Percentiles rank a stretch among this genome's conserved stretches.
Evolutionary conservation across 2,797 vertebrate genomes (phyloP).

Genomic region (Synaphobranchus kaupii): DNA sequence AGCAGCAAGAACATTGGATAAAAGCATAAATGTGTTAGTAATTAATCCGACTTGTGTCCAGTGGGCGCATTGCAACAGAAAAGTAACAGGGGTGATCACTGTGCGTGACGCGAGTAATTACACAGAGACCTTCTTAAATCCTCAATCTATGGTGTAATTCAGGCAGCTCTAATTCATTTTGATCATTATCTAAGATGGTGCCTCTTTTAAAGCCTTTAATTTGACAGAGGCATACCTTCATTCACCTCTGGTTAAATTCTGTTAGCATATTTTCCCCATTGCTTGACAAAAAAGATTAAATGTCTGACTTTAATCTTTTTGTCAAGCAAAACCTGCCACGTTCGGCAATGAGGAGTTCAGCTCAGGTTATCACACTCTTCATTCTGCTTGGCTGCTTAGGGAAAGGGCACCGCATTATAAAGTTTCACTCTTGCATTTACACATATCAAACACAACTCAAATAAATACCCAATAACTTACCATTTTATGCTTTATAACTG

Average conservation of each 20-base stretch:
- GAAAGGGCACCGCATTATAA: background rate
- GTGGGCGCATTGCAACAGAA: background rate
- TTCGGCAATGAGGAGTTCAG: background rate
- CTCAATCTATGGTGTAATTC: background rate
- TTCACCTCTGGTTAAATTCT: background rate
- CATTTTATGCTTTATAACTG: background rate
- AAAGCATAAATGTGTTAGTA: background rate
- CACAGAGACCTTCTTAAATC: background rate
- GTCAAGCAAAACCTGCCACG: background rate
- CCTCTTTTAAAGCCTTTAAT: background rate
- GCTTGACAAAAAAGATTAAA: background rate
- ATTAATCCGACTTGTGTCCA: background rate
- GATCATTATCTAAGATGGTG: background rate
- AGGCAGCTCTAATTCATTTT: background rate
- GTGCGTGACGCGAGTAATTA: background rate
- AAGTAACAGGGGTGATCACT: background rate
- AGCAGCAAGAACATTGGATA: background rate
- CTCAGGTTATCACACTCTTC: background rate
- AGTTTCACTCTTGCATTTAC: background rate
- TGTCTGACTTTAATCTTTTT: background rate
- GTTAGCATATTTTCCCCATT: background rate
- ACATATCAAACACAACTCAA: background rate
- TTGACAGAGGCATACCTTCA: background rate
- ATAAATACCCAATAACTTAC: background rate
- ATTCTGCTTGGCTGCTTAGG: background rate